Evolutionary conservation across 2,888 invertebrate species (phyloP).

Genomic region (Andricus curvator): DNA sequence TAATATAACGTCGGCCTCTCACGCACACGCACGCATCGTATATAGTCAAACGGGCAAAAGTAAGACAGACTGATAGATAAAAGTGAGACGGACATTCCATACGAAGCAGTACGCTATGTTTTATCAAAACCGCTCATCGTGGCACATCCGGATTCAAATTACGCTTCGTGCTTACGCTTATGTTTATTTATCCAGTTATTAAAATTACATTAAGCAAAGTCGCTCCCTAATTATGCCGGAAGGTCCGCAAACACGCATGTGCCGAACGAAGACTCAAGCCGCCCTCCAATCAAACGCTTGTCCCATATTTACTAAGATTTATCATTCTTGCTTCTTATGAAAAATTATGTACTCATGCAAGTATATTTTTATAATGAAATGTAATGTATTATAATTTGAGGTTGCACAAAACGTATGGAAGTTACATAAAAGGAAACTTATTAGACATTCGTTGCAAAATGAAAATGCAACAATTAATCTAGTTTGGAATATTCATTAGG

Average conservation of each 20-base stretch:
- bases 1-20: slow-evolving; percentile 66
- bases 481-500: slow-evolving; percentile 31
- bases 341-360: neutral
- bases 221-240: slow-evolving; percentile 64
- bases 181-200: slow-evolving; percentile 79
- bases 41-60: slow-evolving; percentile 49
- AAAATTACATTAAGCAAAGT: slow-evolving; percentile 76
- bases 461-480: slow-evolving; percentile 21
- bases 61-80: slow-evolving; percentile 60
- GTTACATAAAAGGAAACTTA: slow-evolving; percentile 31
- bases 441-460: slow-evolving; percentile 22
- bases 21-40: slow-evolving; percentile 57
- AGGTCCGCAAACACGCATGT: slow-evolving; percentile 42
- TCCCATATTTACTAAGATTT: slow-evolving; percentile 1
- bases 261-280: neutral
- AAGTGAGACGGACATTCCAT: slow-evolving; percentile 58
- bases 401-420: neutral
- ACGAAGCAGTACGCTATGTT: slow-evolving; percentile 70
- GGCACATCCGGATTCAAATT: slow-evolving; percentile 78
- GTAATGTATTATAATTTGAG: neutral
- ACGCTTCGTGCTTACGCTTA: slow-evolving; percentile 75
- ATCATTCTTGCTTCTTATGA: neutral
- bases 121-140: slow-evolving; percentile 77
- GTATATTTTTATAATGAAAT: neutral
- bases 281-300: slow-evolving; percentile 11